Evolutionary conservation across 1,140 invertebrate species (phyloP), one percentile per base, ranked within the genome.

Genomic region (Halyomorpha halys): DNA sequence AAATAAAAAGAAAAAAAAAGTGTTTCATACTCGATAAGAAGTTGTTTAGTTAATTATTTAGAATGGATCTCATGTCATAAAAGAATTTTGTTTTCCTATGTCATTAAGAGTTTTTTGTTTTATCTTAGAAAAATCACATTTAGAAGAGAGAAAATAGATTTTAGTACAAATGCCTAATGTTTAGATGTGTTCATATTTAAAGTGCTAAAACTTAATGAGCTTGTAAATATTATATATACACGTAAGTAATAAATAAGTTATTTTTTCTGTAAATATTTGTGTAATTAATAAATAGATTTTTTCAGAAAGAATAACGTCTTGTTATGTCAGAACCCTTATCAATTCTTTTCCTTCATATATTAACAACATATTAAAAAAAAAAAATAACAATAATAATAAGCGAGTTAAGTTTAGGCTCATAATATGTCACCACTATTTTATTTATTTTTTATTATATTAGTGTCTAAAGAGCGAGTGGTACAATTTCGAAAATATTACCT

Each of bases 171-270:
- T 56, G 53, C 23, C 53, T 56, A 16, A 56, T 21, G 53, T 23
- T 21, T 23, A 56, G 53, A 56, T 56, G 53, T 56, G 53, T 56
- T 56, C 53, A 56, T 56, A 56, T 56, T 56, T 56, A 23, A 56
- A 56, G 15, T 16, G 19, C 23, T 21, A 19, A 49, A 49, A 56
- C 18, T 23, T 56, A 56, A 16, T 56, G 23, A 56, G 23, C 19
- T 49, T 56, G 53, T 56, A 56, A 56, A 56, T 56, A 56, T 23
- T 56, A 56, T 56, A 25, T 1, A 56, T 56, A 56, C 34, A 39
- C 34, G 11, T 39, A 39, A 39, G 34, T 21, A 23, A 56, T 23
- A 23, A 21, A 56, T 56, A 56, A 56, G 53, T 56, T 56, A 56
- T 56, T 56, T 56, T 56, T 56, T 25, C 18, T 56, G 53, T 56